Conservation (phyloP, 2,888 invertebrate genomes). For the Endomychus coccineus region DNA sequence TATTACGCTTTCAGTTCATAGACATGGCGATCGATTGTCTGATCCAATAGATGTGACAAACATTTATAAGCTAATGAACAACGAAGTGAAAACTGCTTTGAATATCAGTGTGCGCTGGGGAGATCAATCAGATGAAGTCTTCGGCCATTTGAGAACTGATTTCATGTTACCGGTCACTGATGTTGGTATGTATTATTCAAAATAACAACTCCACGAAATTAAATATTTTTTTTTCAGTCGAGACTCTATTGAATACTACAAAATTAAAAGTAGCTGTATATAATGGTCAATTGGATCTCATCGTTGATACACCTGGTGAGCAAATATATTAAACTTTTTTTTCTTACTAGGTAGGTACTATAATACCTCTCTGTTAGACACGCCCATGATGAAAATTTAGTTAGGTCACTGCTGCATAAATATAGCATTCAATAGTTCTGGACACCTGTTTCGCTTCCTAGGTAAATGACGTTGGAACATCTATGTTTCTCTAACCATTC, state of each 20-base stretch:
- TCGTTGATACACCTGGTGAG: conserved; percentile 73
- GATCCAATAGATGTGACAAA: conserved; percentile 7
- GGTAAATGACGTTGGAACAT: too few relatives aligned
- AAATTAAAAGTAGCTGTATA: conserved; percentile 61
- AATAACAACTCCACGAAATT: neutral
- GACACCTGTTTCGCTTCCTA: too few relatives aligned
- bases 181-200: conserved; percentile 46
- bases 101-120: conserved; percentile 64
- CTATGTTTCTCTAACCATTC: too few relatives aligned
- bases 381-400: too few relatives aligned
- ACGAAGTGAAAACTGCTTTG: conserved; percentile 58
- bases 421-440: too few relatives aligned
- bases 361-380: too few relatives aligned
- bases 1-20: neutral
- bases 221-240: conserved; percentile 47
- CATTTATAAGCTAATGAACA: conserved; percentile 61
- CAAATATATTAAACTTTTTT: neutral
- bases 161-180: conserved; percentile 76
- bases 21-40: neutral
- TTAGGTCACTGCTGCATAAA: too few relatives aligned
- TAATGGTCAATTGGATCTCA: conserved; percentile 76
- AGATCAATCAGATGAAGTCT: conserved; percentile 53
- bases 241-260: conserved; percentile 60
- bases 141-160: conserved; percentile 52
- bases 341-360: too few relatives aligned